Base-by-base conservation (phyloP, 2,888 invertebrate species). In the Lottia gigantea region DNA sequence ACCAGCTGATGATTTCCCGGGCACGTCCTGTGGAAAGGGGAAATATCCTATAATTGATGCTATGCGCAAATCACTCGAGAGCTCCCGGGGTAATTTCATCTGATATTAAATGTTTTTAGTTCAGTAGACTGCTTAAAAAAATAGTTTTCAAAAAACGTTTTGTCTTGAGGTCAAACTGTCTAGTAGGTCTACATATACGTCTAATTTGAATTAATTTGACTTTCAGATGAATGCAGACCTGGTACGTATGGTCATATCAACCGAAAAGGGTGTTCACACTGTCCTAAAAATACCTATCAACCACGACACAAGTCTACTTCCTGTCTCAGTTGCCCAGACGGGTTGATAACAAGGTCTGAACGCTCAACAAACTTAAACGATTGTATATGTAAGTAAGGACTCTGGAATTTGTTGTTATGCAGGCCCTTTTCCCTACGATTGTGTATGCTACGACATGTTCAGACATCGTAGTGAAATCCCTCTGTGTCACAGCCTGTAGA, bases 281-380 rank as follows among this genome's bases (percentile, higher is more conserved):
- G 55, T 55, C 55, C 55, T 23, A 55, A 23, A 55, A 55, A 55
- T 55, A 55, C 55, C 19, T 55, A 55, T 19, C 55, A 55, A 55
- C 23, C 55, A 11, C 12, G 14, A 12, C 19, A 23, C 11, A 23
- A 19, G 12, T 19, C 55, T 23, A 55, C 55, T 23, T 55, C 55
- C 55, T 55, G 55, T 55, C 19, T 23, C 55, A 7, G 19, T 23
- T 55, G 55, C 19, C 55, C 23, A 23, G 12, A 23, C 2, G 55
- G 23, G 14, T 11, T 23, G 23, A 23, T 55, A 23, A 55, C 55
- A 11, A 55, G 14, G 14, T 19, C 19, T n/a, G 55, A 55, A 19
- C 8, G 23, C 14, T 55, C 55, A 14, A 19, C 19, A 19, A 14
- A 23, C 55, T 12, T 23, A 23, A 12, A n/a, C 3, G 19, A 55